Evolutionary conservation across 2,888 invertebrate genomes (phyloP), one percentile per base, ranked within the genome.

Genomic region (Drosophila setosimentum): DNA sequence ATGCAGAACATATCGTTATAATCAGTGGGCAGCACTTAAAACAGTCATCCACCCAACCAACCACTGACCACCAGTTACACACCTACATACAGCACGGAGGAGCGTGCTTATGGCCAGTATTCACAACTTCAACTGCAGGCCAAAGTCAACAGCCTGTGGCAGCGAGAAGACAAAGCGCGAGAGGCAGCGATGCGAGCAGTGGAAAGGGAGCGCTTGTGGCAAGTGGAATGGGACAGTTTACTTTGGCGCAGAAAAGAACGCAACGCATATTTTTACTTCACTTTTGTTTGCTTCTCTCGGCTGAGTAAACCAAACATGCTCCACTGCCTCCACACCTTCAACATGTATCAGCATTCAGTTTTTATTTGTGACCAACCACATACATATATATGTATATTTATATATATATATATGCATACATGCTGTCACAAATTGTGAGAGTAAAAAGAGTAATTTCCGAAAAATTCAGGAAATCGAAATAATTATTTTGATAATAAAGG

Each of bases 301-400:
- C 75, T 68, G 79, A 78, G 58, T 65, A 75, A 58, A 65, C 54
- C 75, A 67, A 67, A 62, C 35, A 48, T 58, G 40, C 7, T 40
- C 66, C 74, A 49, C 51, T 51, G 30, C 48, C 27, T 40, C 11
- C 30, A 57, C 67, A 37, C 18, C 24, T 33, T 18, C 57, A 51
- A 24, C 10, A 27, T 0, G 98, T 99, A 91, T 99, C 99, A 0
- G 6, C 30, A 2, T 35, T 32, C 37, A 29, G 45, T 30, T 30
- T 49, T 67, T 50, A 57, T 69, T 69, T 68, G 60, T 55, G 11
- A 8, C 11, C 40, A 16, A 48, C 68, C 67, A 45, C 61, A 61
- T 10, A 21, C 16, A 27, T 33, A 30, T 8, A 37, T n/a, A 53
- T 2, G 11, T 30, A 29, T 18, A 18, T 18, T n/a, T 30, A 11